A percentile compares a stretch with the other conserved stretches of the same genome.
These are phyloP conservation scores for Punctoribates punctum DNA, from an alignment of 2,888 invertebrate genomes.

Conservation along the genomic window DNA sequence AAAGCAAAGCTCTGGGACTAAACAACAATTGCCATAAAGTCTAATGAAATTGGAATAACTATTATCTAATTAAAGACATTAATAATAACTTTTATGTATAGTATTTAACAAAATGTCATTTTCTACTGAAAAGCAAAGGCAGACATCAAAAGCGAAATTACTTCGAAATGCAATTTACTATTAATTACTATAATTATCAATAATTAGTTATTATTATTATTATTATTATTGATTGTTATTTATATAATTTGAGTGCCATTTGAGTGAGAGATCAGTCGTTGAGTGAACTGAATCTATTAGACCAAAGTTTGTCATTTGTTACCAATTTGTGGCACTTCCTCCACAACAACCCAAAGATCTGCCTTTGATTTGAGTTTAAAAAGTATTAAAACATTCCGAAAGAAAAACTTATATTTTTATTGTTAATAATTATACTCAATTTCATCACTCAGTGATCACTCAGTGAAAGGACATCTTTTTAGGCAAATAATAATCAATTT, in stretches of 20 bases:
- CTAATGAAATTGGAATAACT: neutral
- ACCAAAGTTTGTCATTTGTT: neutral
- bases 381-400: neutral
- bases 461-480: neutral
- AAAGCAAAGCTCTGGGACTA: constrained; percentile 10
- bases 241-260: constrained; percentile 32
- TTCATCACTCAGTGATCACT: neutral
- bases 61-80: neutral
- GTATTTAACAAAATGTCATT: neutral
- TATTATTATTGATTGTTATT: constrained; percentile 14
- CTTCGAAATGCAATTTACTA: constrained; percentile 3
- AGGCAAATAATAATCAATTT: neutral
- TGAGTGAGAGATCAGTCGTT: neutral
- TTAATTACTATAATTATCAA: no score
- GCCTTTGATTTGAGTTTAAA: neutral
- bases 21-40: neutral
- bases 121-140: constrained; percentile 9
- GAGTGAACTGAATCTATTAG: neutral
- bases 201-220: neutral
- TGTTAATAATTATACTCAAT: neutral
- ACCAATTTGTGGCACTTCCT: neutral
- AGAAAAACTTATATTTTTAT: neutral
- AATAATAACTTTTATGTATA: no score
- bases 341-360: neutral
- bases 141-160: neutral